A percentile compares a stretch with the other conserved stretches of the same genome.
Evolutionary conservation across 2,797 vertebrate genomes (phyloP).

Genomic region (Clarias platycephalus): DNA sequence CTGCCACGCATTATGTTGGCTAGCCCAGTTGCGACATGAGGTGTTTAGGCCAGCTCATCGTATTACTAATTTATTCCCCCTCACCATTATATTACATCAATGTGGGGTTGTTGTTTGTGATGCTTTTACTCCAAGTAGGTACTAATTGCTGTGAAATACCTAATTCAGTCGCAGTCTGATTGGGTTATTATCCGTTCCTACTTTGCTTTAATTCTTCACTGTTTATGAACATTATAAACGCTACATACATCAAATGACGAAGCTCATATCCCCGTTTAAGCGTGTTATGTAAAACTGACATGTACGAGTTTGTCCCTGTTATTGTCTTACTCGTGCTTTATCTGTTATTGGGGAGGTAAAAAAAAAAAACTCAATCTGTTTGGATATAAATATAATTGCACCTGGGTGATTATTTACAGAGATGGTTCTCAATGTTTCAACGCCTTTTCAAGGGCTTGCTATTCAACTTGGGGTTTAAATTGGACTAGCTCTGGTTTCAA

Average conservation of each 20-base stretch:
- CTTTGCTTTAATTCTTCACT: background rate
- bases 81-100: background rate
- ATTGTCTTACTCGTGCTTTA: background rate
- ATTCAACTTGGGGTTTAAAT: background rate
- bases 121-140: no score
- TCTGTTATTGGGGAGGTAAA: background rate
- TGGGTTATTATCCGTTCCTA: background rate
- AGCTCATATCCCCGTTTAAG: background rate
- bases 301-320: background rate
- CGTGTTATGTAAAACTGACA: background rate
- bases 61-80: background rate
- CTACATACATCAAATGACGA: background rate
- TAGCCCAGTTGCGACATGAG: conserved; percentile 23
- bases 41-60: conserved; percentile 7
- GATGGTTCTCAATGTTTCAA: background rate
- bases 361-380: background rate
- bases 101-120: background rate
- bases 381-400: conserved; percentile 15
- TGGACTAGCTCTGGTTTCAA: background rate
- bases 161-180: background rate
- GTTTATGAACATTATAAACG: background rate
- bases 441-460: background rate
- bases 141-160: background rate
- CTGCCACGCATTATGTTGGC: conserved; percentile 22
- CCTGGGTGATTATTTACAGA: conserved; percentile 25